Percentiles rank a stretch among this genome's conserved stretches.
Conservation (phyloP, 2,113 vertebrate species). For the Anser cygnoides region DNA sequence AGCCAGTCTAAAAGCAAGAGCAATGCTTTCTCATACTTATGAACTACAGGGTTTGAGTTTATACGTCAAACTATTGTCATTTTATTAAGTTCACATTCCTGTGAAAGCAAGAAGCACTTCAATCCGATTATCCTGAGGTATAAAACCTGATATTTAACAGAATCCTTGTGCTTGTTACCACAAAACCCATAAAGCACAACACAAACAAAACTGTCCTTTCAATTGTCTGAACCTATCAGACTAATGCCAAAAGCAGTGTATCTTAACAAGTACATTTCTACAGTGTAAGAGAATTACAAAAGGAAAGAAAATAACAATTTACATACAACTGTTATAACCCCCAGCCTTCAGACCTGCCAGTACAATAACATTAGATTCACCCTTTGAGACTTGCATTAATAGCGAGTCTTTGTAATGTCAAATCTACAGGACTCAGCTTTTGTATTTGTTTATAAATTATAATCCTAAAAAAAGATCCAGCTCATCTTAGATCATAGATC, state of each 20-base stretch:
- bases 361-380: background rate
- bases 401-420: background rate
- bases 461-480: background rate
- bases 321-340: background rate
- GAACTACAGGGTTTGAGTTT: background rate
- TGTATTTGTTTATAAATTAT: background rate
- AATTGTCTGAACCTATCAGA: background rate
- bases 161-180: background rate
- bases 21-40: background rate
- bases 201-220: background rate
- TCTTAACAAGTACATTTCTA: background rate
- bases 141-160: conserved; percentile 58
- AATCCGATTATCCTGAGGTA: conserved; percentile 47
- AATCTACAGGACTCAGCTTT: background rate
- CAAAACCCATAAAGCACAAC: background rate
- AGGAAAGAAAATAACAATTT: background rate
- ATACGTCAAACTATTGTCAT: background rate
- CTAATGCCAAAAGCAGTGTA: background rate
- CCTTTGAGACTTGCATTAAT: background rate
- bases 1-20: background rate
- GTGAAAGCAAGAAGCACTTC: conserved; percentile 12
- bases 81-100: background rate
- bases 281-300: background rate
- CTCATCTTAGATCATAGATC: background rate
- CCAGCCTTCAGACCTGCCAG: background rate